Evolutionary conservation across 2,113 vertebrate species (phyloP).

Genomic region (Mustela lutreola): DNA sequence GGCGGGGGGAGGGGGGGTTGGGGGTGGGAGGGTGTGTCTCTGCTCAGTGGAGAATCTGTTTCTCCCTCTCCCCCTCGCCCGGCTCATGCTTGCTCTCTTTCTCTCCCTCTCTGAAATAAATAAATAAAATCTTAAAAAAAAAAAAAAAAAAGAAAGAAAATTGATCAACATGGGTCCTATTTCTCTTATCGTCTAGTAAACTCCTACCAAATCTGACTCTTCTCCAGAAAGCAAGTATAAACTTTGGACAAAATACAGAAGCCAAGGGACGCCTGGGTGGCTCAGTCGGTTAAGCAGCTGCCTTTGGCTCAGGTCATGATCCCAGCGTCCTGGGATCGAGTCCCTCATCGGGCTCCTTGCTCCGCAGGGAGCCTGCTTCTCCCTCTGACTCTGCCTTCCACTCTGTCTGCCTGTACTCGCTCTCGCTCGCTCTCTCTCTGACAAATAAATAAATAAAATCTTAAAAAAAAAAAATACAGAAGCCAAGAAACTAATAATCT

Average conservation of each 20-base stretch:
- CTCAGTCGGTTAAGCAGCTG: too few species aligned
- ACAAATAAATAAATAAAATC: too few species aligned
- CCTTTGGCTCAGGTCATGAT: too few species aligned
- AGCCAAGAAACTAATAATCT: background rate
- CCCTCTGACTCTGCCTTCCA: too few species aligned
- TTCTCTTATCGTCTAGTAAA: background rate
- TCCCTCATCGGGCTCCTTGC: too few species aligned
- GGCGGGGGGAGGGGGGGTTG: rapidly evolving
- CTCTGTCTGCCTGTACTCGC: too few species aligned
- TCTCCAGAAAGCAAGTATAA: background rate
- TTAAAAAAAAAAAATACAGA: background rate
- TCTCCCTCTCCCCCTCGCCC: too few species aligned
- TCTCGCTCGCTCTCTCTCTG: too few species aligned
- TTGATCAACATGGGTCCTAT: background rate
- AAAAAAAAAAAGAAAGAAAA: background rate
- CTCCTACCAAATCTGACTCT: background rate
- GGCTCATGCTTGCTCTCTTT: background rate
- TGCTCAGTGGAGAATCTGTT: too few species aligned
- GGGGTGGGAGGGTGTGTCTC: too few species aligned
- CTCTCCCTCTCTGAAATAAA: background rate
- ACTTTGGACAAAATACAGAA: background rate
- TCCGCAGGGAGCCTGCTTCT: too few species aligned
- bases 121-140: background rate
- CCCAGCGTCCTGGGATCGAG: too few species aligned
- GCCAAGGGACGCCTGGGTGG: background rate